Conservation (phyloP, 2,888 invertebrate genomes). For the Acholoe squamosa region DNA sequence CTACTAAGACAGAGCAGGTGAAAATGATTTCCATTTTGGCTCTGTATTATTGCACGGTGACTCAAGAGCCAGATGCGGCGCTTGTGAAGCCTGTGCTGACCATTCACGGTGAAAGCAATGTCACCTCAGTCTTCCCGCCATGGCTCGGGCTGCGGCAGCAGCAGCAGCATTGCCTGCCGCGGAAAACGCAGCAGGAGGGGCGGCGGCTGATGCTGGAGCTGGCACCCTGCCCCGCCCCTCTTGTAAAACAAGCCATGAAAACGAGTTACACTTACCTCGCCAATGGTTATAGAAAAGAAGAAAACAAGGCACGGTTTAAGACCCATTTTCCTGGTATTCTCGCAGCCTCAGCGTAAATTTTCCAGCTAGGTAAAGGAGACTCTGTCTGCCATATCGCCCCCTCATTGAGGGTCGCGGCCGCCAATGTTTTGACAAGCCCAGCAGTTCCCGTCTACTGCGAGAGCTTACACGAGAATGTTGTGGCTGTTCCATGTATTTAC, state of each 20-base stretch:
- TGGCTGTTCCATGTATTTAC: slow-evolving; percentile 50
- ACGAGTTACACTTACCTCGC: slow-evolving; percentile 44
- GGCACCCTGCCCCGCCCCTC: background rate
- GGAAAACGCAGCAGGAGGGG: background rate
- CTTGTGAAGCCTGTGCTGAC: background rate
- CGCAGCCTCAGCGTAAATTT: slow-evolving; percentile 44
- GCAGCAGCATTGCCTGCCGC: background rate
- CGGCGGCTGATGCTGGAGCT: background rate
- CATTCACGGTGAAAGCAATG: background rate
- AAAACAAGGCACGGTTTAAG: slow-evolving; percentile 55
- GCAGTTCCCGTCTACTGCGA: slow-evolving; percentile 17
- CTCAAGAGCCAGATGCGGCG: too few relatives aligned
- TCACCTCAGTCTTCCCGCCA: slow-evolving; percentile 24
- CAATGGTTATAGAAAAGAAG: slow-evolving; percentile 48
- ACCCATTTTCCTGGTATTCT: slow-evolving; percentile 16
- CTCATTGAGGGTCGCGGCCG: background rate
- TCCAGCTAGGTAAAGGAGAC: slow-evolving; percentile 20
- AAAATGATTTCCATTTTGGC: too few relatives aligned
- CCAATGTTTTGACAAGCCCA: slow-evolving; percentile 59
- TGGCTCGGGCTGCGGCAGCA: slow-evolving; percentile 19
- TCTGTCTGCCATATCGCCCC: slow-evolving; percentile 58
- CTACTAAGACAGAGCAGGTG: too few relatives aligned
- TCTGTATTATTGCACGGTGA: too few relatives aligned
- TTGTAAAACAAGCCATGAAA: background rate
- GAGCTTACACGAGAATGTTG: slow-evolving; percentile 53